Conservation (phyloP, 1,140 invertebrate genomes). For the Rhyzopertha dominica region DNA sequence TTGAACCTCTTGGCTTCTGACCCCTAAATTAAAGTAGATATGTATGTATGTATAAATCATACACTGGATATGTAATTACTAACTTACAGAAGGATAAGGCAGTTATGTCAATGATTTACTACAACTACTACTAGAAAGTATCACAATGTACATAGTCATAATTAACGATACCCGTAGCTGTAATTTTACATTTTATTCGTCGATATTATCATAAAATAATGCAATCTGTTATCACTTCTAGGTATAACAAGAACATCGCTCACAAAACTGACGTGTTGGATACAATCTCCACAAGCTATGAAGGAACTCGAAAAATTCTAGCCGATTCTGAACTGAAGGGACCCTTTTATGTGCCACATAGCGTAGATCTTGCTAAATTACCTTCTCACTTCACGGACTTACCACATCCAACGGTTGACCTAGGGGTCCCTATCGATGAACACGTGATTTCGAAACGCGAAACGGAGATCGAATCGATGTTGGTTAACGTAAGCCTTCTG, state of each 20-base stretch:
- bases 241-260: slow-evolving; percentile 27
- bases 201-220: too few species aligned
- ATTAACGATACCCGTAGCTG: too few species aligned
- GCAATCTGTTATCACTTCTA: too few species aligned
- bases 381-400: slow-evolving; percentile 30
- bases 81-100: too few species aligned
- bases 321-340: slow-evolving; percentile 44
- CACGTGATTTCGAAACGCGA: slow-evolving; percentile 56
- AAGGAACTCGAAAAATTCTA: slow-evolving; percentile 46
- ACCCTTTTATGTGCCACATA: slow-evolving; percentile 37
- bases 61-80: too few species aligned
- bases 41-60: too few species aligned
- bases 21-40: too few species aligned
- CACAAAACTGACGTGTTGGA: slow-evolving; percentile 46
- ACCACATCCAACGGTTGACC: slow-evolving; percentile 44
- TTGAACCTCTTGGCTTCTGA: too few species aligned
- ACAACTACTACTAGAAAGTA: too few species aligned
- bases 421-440: slow-evolving; percentile 47
- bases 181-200: too few species aligned
- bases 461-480: slow-evolving; percentile 59
- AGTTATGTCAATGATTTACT: too few species aligned
- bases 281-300: slow-evolving; percentile 51
- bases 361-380: slow-evolving; percentile 29
- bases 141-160: too few species aligned
- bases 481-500: slow-evolving; percentile 76